Evolutionary conservation across 2,113 vertebrate species (phyloP), one percentile per base, ranked within the genome.

Genomic region (Scopus umbretta): DNA sequence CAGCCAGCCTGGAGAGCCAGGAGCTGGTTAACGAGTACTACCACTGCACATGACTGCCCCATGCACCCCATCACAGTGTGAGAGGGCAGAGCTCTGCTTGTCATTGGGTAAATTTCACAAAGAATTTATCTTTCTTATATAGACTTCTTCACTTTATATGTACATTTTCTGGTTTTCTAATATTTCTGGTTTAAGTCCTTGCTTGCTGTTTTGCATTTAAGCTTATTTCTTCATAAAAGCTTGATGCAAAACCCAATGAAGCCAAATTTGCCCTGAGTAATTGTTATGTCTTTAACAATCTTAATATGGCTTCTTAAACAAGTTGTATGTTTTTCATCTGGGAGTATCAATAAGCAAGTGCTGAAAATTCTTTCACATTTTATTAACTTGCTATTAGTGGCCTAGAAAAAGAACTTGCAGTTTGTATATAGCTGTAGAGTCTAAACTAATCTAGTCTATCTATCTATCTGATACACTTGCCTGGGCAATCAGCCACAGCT

Each of bases 331-430:
- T 79, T 95, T 93, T 61, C 86, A 68, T 63, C 38, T 74, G 70
- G 70, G 78, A 76, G 19, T n/a, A 89, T 78, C 96, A 93, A 93
- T 86, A 91, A 93, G 68, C 47, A 56, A 79, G 61, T 75, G 75
- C 88, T 91, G 82, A 90, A 79, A 95, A 90, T 63, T 78, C 79
- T 88, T 94, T 93, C 79, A 52, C 14, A 80, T 96, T 96, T 96
- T 94, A 96, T 96, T 91, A 94, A 80, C 88, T 94, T 72, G 73
- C 50, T 91, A 42, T 92, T 92, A 91, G 80, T 58, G 76, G 52
- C 47, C 56, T 36, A 85, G 70, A 90, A 49, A 90, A 84, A 85
- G 81, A 80, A 80, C 58, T 55, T 49, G 78, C 61, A 96, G 83
- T 75, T 68, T 85, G 56, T 82, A 49, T 62, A 83, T 73, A 83